Conservation (phyloP, 2,797 vertebrate genomes). For the Sebastes steindachneri region DNA sequence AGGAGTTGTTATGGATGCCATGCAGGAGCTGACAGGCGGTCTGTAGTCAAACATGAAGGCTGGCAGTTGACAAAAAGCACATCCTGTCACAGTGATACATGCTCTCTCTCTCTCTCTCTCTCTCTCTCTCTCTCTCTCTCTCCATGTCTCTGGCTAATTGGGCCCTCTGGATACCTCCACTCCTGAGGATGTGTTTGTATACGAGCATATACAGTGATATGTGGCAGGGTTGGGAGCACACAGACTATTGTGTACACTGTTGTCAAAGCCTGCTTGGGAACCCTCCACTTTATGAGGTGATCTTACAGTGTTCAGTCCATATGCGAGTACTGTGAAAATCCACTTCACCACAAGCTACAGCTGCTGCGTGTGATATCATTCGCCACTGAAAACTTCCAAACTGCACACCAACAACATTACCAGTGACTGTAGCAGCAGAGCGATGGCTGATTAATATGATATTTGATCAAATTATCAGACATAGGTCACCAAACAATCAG, state of each 20-base stretch:
- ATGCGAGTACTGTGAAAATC: background rate
- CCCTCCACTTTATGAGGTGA: slow-evolving; percentile 27
- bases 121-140: slow-evolving; percentile 13
- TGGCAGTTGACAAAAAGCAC: slow-evolving; percentile 73
- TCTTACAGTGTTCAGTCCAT: slow-evolving; percentile 8
- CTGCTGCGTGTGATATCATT: background rate
- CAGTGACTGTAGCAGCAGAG: background rate
- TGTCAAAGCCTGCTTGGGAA: slow-evolving; percentile 39
- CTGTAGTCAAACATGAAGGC: slow-evolving; percentile 69
- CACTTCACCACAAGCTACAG: background rate
- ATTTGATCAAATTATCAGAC: background rate
- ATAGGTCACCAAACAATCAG: background rate
- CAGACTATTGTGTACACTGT: slow-evolving; percentile 41
- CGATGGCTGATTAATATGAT: background rate
- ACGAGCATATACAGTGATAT: slow-evolving; percentile 45
- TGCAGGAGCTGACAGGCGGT: slow-evolving; percentile 61
- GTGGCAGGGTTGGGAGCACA: slow-evolving; percentile 18
- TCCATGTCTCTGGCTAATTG: slow-evolving; percentile 68
- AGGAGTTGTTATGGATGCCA: slow-evolving; percentile 62
- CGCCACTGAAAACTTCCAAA: background rate
- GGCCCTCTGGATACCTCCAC: slow-evolving; percentile 75
- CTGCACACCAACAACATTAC: background rate
- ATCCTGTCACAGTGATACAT: slow-evolving; percentile 53
- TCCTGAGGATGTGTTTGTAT: slow-evolving; percentile 72
- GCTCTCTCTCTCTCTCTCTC: slow-evolving; percentile 14